phyloP scores from a whole-genome alignment of 2,888 invertebrate genomes.

The Caenorhabditis sulstoni region DNA sequence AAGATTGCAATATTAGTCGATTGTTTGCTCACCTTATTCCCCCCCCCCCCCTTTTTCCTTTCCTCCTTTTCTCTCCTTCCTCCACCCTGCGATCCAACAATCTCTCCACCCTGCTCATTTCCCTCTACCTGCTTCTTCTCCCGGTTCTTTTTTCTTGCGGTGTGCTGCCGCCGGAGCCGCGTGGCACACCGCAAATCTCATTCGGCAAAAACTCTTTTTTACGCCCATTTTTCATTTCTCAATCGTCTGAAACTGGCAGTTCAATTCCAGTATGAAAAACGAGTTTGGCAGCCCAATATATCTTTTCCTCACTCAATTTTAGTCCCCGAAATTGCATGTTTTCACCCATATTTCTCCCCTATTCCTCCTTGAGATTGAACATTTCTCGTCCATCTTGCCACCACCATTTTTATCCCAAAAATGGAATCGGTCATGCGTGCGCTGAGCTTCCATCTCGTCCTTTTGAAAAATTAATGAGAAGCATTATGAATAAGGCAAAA shows the following conservation, averaged over 20 bases:
- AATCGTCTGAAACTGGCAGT: neutral
- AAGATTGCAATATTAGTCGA: slow-evolving; percentile 59
- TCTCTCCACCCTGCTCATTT: slow-evolving; percentile 16
- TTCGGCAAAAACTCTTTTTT: neutral
- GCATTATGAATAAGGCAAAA: neutral
- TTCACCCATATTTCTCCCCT: too few relatives aligned
- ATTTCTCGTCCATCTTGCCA: too few relatives aligned
- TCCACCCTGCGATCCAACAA: slow-evolving; percentile 24
- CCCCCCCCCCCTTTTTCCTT: slow-evolving; percentile 5
- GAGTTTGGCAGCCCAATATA: too few relatives aligned
- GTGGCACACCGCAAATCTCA: neutral
- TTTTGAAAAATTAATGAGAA: slow-evolving; percentile 39
- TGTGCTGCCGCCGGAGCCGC: neutral
- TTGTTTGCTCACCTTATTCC: slow-evolving; percentile 55
- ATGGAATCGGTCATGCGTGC: slow-evolving; percentile 24
- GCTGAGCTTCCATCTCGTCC: neutral
- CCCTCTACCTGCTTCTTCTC: slow-evolving; percentile 22
- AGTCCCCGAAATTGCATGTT: too few relatives aligned
- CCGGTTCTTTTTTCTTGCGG: slow-evolving; percentile 30
- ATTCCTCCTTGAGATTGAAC: too few relatives aligned
- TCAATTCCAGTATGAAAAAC: too few relatives aligned
- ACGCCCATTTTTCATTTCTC: neutral
- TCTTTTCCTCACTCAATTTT: too few relatives aligned
- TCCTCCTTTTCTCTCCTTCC: slow-evolving; percentile 10
- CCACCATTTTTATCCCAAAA: neutral